Conservation (phyloP, 2,797 vertebrate genomes). For the Hippoglossus hippoglossus region DNA sequence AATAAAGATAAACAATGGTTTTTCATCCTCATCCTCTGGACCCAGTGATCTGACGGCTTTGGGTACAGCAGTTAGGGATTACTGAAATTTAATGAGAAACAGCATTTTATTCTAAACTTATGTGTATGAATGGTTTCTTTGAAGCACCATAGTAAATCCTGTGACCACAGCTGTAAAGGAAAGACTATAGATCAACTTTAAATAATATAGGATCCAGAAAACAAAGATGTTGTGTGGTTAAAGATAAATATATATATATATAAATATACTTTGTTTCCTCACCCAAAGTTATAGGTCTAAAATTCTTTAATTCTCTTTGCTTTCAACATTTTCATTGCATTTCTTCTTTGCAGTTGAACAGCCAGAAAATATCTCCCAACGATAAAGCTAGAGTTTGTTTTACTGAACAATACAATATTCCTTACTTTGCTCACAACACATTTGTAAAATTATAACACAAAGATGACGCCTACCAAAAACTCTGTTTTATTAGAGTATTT, state of each 20-base stretch:
- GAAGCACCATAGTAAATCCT: neutral
- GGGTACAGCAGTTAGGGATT: neutral
- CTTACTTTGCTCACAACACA: neutral
- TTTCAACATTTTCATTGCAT: too few species aligned
- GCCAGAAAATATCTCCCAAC: neutral
- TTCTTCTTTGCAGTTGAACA: too few species aligned
- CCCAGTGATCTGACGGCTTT: neutral
- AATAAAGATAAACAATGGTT: neutral
- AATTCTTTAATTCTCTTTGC: too few species aligned
- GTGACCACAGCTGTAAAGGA: neutral
- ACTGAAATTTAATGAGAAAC: neutral
- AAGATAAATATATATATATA: too few species aligned
- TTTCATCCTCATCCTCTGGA: slow-evolving; percentile 6
- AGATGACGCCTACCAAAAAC: slow-evolving; percentile 22
- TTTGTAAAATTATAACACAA: slow-evolving; percentile 13
- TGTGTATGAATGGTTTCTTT: neutral
- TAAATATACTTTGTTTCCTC: too few species aligned
- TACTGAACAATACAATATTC: too few species aligned
- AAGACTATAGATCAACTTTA: too few species aligned
- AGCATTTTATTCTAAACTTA: neutral
- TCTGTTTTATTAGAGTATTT: slow-evolving; percentile 12
- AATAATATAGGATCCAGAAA: neutral
- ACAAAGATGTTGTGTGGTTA: too few species aligned
- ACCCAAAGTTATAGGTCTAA: neutral
- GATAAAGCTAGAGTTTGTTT: too few species aligned